These are phyloP conservation scores for Lepisosteus oculatus DNA, from an alignment of 2,113 vertebrate species.

Conservation along the genomic window DNA sequence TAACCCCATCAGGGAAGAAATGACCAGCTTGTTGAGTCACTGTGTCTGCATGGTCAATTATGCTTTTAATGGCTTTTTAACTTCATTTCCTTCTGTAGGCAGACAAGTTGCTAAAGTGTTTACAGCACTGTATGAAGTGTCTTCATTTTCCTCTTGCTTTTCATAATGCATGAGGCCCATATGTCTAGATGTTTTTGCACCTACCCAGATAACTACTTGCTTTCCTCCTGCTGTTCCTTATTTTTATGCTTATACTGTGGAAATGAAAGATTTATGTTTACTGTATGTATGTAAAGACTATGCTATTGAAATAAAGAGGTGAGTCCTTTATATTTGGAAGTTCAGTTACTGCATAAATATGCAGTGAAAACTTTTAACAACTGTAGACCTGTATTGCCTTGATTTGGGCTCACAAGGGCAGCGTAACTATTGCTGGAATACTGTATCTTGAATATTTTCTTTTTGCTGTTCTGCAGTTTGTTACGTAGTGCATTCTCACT, in stretches of 20 bases:
- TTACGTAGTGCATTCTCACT: too few species aligned
- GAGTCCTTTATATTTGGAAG: too few species aligned
- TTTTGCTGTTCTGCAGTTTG: too few species aligned
- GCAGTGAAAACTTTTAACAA: too few species aligned
- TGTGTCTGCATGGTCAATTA: constrained; percentile 45
- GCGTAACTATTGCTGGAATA: too few species aligned
- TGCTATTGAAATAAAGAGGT: too few species aligned
- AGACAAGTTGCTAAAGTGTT: constrained; percentile 30
- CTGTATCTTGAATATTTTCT: too few species aligned
- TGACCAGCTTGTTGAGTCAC: constrained; percentile 15
- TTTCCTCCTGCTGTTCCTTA: constrained; percentile 12
- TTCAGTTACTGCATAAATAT: too few species aligned
- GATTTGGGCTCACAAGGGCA: too few species aligned
- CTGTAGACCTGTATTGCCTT: too few species aligned
- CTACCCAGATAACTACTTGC: background rate
- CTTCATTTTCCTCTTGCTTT: constrained; percentile 28
- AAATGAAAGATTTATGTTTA: background rate
- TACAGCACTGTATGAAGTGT: constrained; percentile 34
- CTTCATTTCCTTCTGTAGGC: constrained; percentile 34
- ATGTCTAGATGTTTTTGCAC: constrained; percentile 21
- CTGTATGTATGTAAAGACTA: too few species aligned
- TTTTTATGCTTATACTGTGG: background rate
- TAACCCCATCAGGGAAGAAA: constrained; percentile 10
- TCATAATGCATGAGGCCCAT: constrained; percentile 31
- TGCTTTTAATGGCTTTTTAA: constrained; percentile 46